These are phyloP conservation scores for Syngnathus rostellatus DNA, from an alignment of 2,797 vertebrate species.

Conservation along the genomic window DNA sequence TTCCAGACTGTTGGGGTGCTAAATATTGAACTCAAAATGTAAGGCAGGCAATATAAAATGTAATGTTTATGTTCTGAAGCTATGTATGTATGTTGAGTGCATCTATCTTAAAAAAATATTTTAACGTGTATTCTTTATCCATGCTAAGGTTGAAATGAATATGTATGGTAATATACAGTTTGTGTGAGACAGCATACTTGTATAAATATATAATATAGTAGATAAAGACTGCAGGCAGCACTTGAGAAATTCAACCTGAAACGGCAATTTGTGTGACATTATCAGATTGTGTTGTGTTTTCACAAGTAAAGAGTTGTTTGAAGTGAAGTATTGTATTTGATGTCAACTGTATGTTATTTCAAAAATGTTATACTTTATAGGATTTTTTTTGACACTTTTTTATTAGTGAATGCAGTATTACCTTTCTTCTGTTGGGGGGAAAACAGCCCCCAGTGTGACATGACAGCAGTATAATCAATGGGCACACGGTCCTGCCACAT, in stretches of 20 bases:
- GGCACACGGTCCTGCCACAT: constrained; percentile 20
- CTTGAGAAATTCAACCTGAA: constrained; percentile 52
- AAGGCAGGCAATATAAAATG: constrained; percentile 43
- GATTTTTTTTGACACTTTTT: background rate
- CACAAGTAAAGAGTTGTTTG: constrained; percentile 63
- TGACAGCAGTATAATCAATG: constrained; percentile 10
- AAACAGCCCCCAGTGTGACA: constrained; percentile 10
- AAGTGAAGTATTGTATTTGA: constrained; percentile 14
- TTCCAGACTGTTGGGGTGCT: constrained; percentile 31
- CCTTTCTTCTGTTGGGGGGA: background rate
- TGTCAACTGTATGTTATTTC: background rate
- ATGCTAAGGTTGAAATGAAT: constrained; percentile 47
- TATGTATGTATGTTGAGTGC: constrained; percentile 61
- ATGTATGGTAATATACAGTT: constrained; percentile 46
- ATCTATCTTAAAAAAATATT: constrained; percentile 54
- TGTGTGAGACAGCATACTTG: constrained; percentile 36
- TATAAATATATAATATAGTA: constrained; percentile 28
- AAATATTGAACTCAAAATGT: constrained; percentile 40
- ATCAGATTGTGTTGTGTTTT: constrained; percentile 48
- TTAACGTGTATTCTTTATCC: constrained; percentile 56
- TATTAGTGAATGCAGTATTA: background rate
- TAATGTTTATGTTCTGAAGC: constrained; percentile 56
- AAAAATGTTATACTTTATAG: background rate
- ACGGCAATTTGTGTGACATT: constrained; percentile 48
- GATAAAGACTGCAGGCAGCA: constrained; percentile 73